Evolutionary conservation across 2,113 vertebrate species (phyloP).

Genomic region (Platichthys stellatus): DNA sequence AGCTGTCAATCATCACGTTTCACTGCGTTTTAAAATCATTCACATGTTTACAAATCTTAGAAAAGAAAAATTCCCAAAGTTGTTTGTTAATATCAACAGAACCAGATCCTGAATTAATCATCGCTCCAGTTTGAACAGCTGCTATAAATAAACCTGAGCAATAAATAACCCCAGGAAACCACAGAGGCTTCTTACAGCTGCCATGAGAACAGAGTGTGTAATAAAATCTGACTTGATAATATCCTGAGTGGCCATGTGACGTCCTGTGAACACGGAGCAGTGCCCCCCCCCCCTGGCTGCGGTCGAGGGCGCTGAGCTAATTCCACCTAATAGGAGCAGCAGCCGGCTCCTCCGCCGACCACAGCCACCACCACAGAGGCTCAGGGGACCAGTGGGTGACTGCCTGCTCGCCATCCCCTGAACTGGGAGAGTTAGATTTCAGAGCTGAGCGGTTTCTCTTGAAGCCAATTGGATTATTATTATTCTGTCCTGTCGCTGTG

Average conservation of each 20-base stretch:
- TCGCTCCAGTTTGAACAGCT: too few species aligned
- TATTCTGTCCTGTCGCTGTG: not conserved
- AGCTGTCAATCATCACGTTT: too few species aligned
- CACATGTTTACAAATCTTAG: too few species aligned
- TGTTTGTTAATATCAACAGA: too few species aligned
- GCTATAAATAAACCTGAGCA: too few species aligned
- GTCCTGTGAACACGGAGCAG: conserved; percentile 39
- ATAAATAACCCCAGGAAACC: too few species aligned
- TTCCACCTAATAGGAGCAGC: conserved; percentile 56
- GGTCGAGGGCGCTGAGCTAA: conserved; percentile 63
- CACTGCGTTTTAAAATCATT: too few species aligned
- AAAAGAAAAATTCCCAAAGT: too few species aligned
- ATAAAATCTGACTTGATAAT: too few species aligned
- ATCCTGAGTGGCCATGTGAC: not conserved
- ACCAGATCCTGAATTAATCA: too few species aligned
- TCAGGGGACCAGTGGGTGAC: not conserved
- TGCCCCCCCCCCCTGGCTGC: conserved; percentile 42
- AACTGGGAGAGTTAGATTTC: not conserved
- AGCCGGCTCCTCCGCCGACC: conserved; percentile 51
- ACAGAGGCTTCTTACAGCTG: too few species aligned
- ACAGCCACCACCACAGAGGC: conserved; percentile 4
- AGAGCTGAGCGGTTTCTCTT: not conserved
- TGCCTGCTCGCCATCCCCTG: not conserved
- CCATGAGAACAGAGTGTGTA: not conserved
- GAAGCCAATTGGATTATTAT: not conserved